Evolutionary conservation across 2,113 vertebrate species (phyloP), one percentile per base, ranked within the genome.

Genomic region (Engraulis encrasicolus): DNA sequence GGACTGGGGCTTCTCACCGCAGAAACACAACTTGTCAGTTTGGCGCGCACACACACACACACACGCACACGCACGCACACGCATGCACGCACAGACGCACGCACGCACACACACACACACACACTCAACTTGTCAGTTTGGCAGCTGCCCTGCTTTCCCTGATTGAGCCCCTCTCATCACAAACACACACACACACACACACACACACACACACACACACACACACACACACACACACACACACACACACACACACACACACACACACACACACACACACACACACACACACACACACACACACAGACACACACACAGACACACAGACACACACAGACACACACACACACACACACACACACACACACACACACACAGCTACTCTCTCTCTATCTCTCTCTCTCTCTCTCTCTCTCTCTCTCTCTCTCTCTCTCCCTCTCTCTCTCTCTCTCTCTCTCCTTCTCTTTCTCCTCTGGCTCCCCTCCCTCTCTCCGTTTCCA

Each of bases 101-200:
- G n/a, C n/a, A n/a, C n/a, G n/a, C n/a, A n/a, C n/a, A n/a, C n/a
- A n/a, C n/a, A n/a, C n/a, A n/a, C n/a, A n/a, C n/a, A n/a, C n/a
- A n/a, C n/a, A n/a, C n/a, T n/a, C n/a, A n/a, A n/a, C n/a, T n/a
- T 66, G 58, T 95, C 94, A 94, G 93, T 97, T 96, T 96, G 96
- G 96, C 95, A 89, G 84, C 58, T 12, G 58, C 23, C 12, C 12
- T 23, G 58, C 14, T 66, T 66, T 31, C n/a, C 54, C 58, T 66
- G 58, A 66, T 66, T 66, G 58, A 66, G 58, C 12, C 58, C 58
- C 23, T 9, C 14, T 31, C 58, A 58, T 58, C 52, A n/a, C 18
- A 2, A 18, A 27, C 58, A 27, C n/a, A 27, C 58, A 11, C n/a
- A 11, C 58, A 11, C 23, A 11, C 58, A 11, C 58, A 27, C 58